Conservation (phyloP, 1,140 invertebrate genomes). For the Acromyrmex heyeri region DNA sequence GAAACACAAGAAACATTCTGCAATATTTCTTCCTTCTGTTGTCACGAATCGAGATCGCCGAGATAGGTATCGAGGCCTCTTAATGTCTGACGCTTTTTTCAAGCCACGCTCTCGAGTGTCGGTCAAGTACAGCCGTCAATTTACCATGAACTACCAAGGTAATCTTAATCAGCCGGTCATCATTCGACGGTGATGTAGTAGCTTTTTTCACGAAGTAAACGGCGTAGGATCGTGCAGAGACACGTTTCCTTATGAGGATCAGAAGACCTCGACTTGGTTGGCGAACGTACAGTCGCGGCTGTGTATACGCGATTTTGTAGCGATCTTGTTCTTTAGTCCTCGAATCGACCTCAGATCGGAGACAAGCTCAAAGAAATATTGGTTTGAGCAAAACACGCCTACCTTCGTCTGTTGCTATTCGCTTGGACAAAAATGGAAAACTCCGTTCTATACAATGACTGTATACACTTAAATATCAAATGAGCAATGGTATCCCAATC, state of each 20-base stretch:
- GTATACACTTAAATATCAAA: too few relatives aligned
- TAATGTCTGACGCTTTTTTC: not conserved
- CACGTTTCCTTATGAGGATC: constrained; percentile 75
- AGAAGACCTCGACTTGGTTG: constrained; percentile 65
- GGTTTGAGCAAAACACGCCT: not conserved
- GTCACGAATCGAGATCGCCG: not conserved
- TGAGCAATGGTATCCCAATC: too few relatives aligned
- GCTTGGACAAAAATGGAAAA: constrained; percentile 1
- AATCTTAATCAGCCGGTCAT: constrained; percentile 63
- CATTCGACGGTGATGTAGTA: constrained; percentile 60
- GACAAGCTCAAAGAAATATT: not conserved
- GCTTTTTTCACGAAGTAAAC: constrained; percentile 75
- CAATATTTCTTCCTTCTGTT: not conserved
- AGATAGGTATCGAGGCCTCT: not conserved
- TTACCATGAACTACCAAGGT: constrained; percentile 31
- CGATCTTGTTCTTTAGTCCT: constrained; percentile 30
- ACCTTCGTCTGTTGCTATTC: not conserved
- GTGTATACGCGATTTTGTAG: constrained; percentile 22
- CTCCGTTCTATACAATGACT: not conserved
- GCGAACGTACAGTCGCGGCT: constrained; percentile 21
- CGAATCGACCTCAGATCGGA: not conserved
- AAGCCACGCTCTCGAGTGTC: not conserved
- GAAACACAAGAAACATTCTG: not conserved
- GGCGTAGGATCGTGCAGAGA: constrained; percentile 30
- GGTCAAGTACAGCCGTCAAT: constrained; percentile 33